These are phyloP conservation scores for Takifugu rubripes DNA, from an alignment of 2,797 vertebrate genomes.

Conservation along the genomic window DNA sequence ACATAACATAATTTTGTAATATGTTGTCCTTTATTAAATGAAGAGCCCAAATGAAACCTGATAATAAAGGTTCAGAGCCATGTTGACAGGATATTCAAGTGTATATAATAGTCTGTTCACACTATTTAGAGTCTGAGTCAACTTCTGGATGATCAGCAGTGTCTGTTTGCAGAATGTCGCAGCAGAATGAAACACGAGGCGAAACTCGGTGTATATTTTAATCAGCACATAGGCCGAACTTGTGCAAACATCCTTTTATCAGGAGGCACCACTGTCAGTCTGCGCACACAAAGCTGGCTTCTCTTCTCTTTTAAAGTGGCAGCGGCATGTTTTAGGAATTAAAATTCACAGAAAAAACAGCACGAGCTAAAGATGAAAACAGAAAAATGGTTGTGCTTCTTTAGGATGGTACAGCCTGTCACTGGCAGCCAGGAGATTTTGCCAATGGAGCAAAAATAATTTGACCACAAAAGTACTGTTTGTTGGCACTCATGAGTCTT, in stretches of 20 bases:
- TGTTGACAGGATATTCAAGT: slow-evolving; percentile 30
- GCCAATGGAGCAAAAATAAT: not conserved
- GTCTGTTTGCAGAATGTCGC: slow-evolving; percentile 33
- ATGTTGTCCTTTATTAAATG: not conserved
- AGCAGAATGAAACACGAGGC: slow-evolving; percentile 25
- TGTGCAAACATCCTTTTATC: slow-evolving; percentile 22
- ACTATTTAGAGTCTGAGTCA: slow-evolving; percentile 25
- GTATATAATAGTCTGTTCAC: slow-evolving; percentile 16
- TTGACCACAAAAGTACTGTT: not conserved
- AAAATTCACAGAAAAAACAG: slow-evolving; percentile 1
- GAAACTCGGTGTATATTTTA: slow-evolving; percentile 22
- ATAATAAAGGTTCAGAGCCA: slow-evolving; percentile 6
- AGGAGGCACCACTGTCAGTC: slow-evolving; percentile 3
- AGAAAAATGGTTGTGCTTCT: slow-evolving; percentile 9
- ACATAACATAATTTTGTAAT: too few species aligned
- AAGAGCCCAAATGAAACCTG: slow-evolving; percentile 1
- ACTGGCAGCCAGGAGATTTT: not conserved
- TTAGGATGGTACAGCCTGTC: slow-evolving; percentile 17
- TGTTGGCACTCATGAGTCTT: too few species aligned
- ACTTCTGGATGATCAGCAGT: slow-evolving; percentile 13
- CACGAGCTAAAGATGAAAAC: slow-evolving; percentile 16
- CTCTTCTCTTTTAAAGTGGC: not conserved
- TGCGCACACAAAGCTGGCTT: slow-evolving; percentile 1
- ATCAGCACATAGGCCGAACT: slow-evolving; percentile 25
- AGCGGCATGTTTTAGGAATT: not conserved